Base-by-base conservation (phyloP, 35 echinoderm and acorn worm species). In the Lytechinus pictus region DNA sequence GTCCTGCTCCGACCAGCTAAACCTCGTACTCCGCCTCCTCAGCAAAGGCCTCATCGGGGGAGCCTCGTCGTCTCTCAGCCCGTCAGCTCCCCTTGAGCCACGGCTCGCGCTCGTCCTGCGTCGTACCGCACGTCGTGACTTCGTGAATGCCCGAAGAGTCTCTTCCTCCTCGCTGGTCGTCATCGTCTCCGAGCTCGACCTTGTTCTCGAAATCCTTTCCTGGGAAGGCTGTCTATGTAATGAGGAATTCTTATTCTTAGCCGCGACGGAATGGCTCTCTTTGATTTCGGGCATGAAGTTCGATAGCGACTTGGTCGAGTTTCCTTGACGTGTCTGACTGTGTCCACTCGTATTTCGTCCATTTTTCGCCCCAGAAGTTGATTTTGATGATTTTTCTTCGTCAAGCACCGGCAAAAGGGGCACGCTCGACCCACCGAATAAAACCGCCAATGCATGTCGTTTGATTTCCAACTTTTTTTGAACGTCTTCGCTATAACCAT, bases 11-110 rank as follows among this genome's bases (percentile, higher is more conserved):
- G 29, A 9, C 52, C 55, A 54, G 54, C 92, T 93, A 24, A 93
- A 93, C 53, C 92, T 93, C 92, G 92, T 93, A 93, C 92, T 93
- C 92, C 92, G 12, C 28, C 92, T 93, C 92, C 92, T 93, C 92
- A 54, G 13, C 92, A 93, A 54, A 44, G 28, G 14, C 24, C 88
- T 28, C 9, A 52, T 90, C 9, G 27, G 27, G 0, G 88, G 88
- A 54, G 52, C 29, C 88, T 90, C 88, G 28, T 52, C 88, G 12
- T 90, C 88, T 55, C 92, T 54, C 27, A 9, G 92, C 92, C 53
- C 92, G 14, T 28, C 92, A 5, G n/a, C 92, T 5, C 53, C 53
- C 55, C 54, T 13, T 9, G 52, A 54, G 24, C 53, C 91, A 4
- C 91, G 52, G 10, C 91, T 53, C 10, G 52, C 54, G n/a, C 92